A percentile compares a stretch with the other conserved stretches of the same genome.
These are phyloP conservation scores for Platyscapa corneri DNA, from an alignment of 1,140 invertebrate genomes.

Conservation along the genomic window DNA sequence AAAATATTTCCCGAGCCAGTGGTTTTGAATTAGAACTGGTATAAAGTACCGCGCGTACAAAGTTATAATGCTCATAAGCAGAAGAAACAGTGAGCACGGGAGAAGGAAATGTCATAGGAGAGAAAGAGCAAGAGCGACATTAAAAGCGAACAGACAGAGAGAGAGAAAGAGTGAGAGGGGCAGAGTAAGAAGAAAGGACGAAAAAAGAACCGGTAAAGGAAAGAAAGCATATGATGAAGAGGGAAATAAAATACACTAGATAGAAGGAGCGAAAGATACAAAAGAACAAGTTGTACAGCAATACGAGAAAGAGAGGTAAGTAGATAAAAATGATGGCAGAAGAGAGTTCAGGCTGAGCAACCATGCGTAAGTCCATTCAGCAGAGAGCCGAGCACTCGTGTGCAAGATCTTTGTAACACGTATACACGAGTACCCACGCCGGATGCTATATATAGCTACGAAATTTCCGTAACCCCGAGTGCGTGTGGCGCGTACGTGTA, in stretches of 20 bases:
- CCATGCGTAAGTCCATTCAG: slow-evolving; percentile 71
- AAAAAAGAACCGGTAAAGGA: neutral
- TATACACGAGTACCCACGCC: neutral
- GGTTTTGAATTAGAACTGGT: neutral
- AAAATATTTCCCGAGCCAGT: too few species aligned
- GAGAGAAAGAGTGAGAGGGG: neutral
- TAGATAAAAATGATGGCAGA: neutral
- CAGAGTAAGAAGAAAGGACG: neutral
- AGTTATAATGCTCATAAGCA: neutral
- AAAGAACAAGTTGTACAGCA: neutral
- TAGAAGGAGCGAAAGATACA: neutral
- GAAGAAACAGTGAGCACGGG: neutral
- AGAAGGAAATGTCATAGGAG: neutral
- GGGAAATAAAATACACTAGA: neutral
- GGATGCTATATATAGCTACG: neutral
- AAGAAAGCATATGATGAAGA: neutral
- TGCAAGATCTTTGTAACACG: neutral
- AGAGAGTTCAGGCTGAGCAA: slow-evolving; percentile 70
- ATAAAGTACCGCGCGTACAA: neutral
- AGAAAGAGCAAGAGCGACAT: neutral
- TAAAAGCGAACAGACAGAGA: neutral
- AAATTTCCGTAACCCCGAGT: neutral
- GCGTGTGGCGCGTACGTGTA: neutral
- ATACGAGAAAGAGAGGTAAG: neutral
- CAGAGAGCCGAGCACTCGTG: neutral